Conservation (phyloP, 2,888 invertebrate genomes). For the Dexiosoma caninum region DNA sequence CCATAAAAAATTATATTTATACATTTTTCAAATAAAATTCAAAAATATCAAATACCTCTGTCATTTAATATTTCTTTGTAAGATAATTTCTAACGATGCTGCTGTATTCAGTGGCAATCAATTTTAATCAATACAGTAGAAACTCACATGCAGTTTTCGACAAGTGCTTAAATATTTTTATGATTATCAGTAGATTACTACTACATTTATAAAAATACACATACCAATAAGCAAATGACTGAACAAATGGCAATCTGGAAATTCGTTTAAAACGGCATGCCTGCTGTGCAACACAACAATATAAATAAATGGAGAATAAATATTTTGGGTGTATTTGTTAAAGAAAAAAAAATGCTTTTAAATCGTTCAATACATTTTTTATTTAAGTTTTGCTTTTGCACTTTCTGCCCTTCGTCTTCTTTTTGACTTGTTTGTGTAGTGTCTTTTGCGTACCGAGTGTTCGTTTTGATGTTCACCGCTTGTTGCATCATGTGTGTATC, state of each 20-base stretch:
- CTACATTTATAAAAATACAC: constrained; percentile 37
- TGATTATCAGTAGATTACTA: constrained; percentile 56
- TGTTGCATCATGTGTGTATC: constrained; percentile 32
- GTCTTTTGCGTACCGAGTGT: background rate
- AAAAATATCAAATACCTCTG: too few relatives aligned
- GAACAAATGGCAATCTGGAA: background rate
- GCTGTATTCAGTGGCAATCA: background rate
- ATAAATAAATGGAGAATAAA: constrained; percentile 44
- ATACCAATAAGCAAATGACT: constrained; percentile 3
- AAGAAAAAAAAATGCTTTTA: constrained; percentile 47
- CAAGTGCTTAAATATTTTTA: constrained; percentile 1
- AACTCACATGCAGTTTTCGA: background rate
- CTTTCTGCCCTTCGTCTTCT: background rate
- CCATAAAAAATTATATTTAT: too few relatives aligned
- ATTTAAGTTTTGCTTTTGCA: background rate
- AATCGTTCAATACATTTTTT: constrained; percentile 52
- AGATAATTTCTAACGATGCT: background rate
- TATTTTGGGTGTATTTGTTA: constrained; percentile 19
- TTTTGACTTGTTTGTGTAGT: too few relatives aligned
- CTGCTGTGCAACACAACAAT: constrained; percentile 50
- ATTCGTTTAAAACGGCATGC: constrained; percentile 46
- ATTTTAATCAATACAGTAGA: constrained; percentile 11
- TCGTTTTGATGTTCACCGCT: background rate
- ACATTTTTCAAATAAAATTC: too few relatives aligned
- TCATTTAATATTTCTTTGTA: too few relatives aligned